A percentile compares a stretch with the other conserved stretches of the same genome.
These are phyloP conservation scores for Brenthis daphne DNA, from an alignment of 2,888 invertebrate genomes.

Conservation along the genomic window DNA sequence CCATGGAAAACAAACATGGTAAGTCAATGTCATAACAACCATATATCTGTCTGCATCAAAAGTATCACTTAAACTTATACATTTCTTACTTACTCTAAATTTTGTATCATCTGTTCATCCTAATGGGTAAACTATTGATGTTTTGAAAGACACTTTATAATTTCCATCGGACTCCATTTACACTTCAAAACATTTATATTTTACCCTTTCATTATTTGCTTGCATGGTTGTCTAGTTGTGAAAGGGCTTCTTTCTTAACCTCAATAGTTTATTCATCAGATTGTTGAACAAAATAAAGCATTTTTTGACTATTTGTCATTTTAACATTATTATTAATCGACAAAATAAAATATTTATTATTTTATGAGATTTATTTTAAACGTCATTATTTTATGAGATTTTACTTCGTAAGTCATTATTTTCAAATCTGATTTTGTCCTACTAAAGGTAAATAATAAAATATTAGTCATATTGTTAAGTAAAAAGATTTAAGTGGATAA, in stretches of 20 bases:
- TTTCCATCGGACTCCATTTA: conserved; percentile 40
- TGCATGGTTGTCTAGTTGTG: conserved; percentile 71
- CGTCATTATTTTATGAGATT: not conserved
- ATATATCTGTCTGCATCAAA: not conserved
- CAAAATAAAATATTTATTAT: too few species aligned
- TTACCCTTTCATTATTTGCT: conserved; percentile 80
- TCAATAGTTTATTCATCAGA: conserved; percentile 88
- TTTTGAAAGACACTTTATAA: conserved; percentile 63
- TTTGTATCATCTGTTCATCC: conserved; percentile 44
- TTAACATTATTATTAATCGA: too few species aligned
- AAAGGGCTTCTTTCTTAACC: conserved; percentile 72
- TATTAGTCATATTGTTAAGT: not conserved
- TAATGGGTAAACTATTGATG: conserved; percentile 82
- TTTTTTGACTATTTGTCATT: not conserved
- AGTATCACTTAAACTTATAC: not conserved
- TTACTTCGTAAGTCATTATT: not conserved
- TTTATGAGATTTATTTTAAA: too few species aligned
- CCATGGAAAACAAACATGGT: conserved; percentile 93
- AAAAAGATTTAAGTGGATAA: conserved; percentile 44
- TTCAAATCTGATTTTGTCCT: not conserved
- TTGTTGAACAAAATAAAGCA: conserved; percentile 57
- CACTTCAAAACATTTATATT: conserved; percentile 79
- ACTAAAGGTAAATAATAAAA: not conserved
- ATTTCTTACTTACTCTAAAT: conserved; percentile 9
- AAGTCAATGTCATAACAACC: conserved; percentile 55